Conservation (phyloP, 2,888 invertebrate species). For the Phalera bucephala region DNA sequence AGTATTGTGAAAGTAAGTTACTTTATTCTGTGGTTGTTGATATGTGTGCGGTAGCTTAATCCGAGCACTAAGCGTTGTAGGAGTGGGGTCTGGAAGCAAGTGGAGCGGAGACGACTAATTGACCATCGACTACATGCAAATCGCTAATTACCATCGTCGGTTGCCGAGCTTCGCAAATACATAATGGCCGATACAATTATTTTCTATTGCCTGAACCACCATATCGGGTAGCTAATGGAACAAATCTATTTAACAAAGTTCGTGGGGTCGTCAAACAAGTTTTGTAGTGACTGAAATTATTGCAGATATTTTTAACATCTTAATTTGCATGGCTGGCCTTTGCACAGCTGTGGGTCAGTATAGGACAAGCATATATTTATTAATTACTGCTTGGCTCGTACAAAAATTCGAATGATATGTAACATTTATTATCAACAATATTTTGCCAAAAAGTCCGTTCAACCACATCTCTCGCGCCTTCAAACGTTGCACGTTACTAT, state of each 20-base stretch:
- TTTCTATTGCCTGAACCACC: slow-evolving; percentile 32
- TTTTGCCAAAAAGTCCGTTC: no score
- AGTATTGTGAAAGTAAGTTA: slow-evolving; percentile 3
- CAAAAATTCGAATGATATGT: no score
- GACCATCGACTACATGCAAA: slow-evolving; percentile 68
- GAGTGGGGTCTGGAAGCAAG: slow-evolving; percentile 37
- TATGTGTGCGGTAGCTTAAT: slow-evolving; percentile 25
- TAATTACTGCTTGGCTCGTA: no score
- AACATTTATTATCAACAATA: no score
- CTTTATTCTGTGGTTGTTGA: slow-evolving; percentile 26
- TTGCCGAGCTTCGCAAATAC: slow-evolving; percentile 49
- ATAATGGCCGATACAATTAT: slow-evolving; percentile 49
- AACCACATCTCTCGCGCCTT: no score
- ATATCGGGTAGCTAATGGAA: slow-evolving; percentile 27
- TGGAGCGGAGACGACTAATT: slow-evolving; percentile 62
- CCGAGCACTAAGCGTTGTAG: slow-evolving; percentile 26
- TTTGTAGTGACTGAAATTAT: neutral
- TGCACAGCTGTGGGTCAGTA: no score
- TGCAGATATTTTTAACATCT: slow-evolving; percentile 18
- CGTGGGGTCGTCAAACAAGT: slow-evolving; percentile 7
- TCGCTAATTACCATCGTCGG: slow-evolving; percentile 63
- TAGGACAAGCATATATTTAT: no score
- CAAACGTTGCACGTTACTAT: no score
- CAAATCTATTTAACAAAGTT: slow-evolving; percentile 16
- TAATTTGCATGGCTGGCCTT: no score